Base-by-base conservation (phyloP, 2,113 vertebrate genomes). In the Chauna torquata region DNA sequence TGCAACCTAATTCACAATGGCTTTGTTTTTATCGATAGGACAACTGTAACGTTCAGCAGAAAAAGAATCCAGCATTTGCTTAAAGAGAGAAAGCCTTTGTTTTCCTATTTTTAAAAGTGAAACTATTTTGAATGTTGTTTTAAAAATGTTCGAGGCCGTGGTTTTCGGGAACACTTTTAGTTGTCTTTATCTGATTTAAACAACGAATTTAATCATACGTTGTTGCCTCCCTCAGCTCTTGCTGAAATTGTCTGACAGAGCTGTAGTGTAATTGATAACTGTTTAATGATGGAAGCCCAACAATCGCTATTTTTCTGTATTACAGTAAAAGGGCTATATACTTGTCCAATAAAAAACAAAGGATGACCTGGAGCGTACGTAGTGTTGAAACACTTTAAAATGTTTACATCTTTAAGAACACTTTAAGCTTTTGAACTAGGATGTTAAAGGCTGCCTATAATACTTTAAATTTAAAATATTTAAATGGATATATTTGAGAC, bases 341-440 rank as follows among this genome's bases (percentile, higher is more conserved):
- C 24, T 72, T 45, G 64, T 62, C 55, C 47, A 19, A 2, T 40
- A 52, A 47, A 64, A 83, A 61, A 24, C 27, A 30, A 2, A 8
- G 32, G 28, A 1, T 16, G 22, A 6, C 3, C 1, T 8, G 7
- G 18, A 2, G 4, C 1, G 4, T 8, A 2, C 3, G 1, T 34
- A 8, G 14, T 8, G 14, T 24, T 5, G 11, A 7, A 76, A 15
- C 18, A 3, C 84, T 69, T 28, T 5, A 3, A 12, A 23, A 27
- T 9, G 12, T 76, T 55, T 18, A 8, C 19, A 6, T 45, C 34
- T 66, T 20, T 11, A 18, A 38, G 17, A 66, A 2, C 13, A 2
- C 36, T 20, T 19, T 4, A 9, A 5, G 0, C n/a, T 20, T 16
- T 4, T 3, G 24, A 30, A 24, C 3, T 3, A 3, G 6, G 6